These are phyloP conservation scores for Lacerta agilis DNA, from an alignment of 2,797 vertebrate species.

Conservation along the genomic window DNA sequence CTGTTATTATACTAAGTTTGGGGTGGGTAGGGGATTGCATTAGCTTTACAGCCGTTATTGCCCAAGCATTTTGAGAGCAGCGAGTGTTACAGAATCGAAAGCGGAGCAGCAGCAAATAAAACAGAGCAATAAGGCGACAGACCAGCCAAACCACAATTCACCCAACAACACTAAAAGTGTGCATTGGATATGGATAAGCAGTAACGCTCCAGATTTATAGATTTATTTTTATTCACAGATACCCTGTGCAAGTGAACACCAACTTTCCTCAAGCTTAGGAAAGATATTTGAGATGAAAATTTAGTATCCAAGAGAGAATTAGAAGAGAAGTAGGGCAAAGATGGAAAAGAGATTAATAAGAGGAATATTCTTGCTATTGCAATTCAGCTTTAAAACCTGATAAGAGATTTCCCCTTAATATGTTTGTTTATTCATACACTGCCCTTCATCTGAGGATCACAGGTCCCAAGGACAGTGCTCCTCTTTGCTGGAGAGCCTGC, in stretches of 20 bases:
- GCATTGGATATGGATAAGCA: not conserved
- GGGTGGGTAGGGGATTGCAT: not conserved
- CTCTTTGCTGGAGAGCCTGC: too few species aligned
- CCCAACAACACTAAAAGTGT: not conserved
- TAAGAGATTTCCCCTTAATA: too few species aligned
- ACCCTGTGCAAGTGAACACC: not conserved
- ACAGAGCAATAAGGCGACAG: not conserved
- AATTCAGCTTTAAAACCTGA: not conserved
- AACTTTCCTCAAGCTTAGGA: not conserved
- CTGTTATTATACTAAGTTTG: not conserved
- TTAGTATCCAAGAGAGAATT: not conserved
- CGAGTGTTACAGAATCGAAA: not conserved
- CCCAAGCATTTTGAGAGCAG: not conserved
- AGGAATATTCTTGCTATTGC: not conserved
- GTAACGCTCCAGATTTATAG: not conserved
- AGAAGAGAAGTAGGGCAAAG: not conserved
- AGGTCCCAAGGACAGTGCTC: too few species aligned
- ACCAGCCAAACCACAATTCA: not conserved
- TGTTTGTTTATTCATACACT: too few species aligned
- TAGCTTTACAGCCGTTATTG: not conserved
- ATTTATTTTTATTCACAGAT: not conserved
- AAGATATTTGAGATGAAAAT: not conserved
- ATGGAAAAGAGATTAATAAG: not conserved
- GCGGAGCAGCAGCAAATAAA: not conserved
- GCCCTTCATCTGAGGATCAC: too few species aligned